Conservation (phyloP, 2,113 vertebrate species). For the Solea senegalensis region DNA sequence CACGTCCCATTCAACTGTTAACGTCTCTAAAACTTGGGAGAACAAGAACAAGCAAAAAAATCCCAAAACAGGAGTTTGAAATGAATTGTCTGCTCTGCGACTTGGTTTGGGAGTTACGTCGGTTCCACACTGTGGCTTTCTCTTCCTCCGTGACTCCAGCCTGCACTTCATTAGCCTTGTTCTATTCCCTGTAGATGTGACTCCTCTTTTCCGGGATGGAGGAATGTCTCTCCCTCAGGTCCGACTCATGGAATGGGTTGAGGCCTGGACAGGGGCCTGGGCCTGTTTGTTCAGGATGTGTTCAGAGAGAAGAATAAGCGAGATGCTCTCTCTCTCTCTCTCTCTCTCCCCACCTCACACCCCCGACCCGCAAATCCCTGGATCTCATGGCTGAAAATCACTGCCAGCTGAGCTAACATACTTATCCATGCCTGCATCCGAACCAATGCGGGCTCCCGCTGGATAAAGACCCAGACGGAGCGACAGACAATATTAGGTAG, state of each 20-base stretch:
- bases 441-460: slow-evolving; percentile 33
- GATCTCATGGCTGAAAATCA: slow-evolving; percentile 71
- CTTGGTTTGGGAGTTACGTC: slow-evolving; percentile 22
- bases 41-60: too few relatives aligned
- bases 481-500: slow-evolving; percentile 25
- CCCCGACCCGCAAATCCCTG: slow-evolving; percentile 41
- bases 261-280: slow-evolving; percentile 67
- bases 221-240: slow-evolving; percentile 78
- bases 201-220: slow-evolving; percentile 78
- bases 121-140: slow-evolving; percentile 41
- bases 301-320: slow-evolving; percentile 35
- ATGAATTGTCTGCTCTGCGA: slow-evolving; percentile 21
- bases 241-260: slow-evolving; percentile 67
- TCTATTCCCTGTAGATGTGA: slow-evolving; percentile 78
- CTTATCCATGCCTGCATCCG: slow-evolving; percentile 60
- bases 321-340: slow-evolving; percentile 33
- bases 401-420: slow-evolving; percentile 71
- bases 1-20: too few relatives aligned
- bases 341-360: neutral
- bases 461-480: slow-evolving; percentile 43
- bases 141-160: slow-evolving; percentile 38
- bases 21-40: too few relatives aligned
- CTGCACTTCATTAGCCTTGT: slow-evolving; percentile 81
- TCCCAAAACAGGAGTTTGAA: neutral
- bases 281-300: slow-evolving; percentile 73